A percentile compares a stretch with the other conserved stretches of the same genome.
phyloP scores from a whole-genome alignment of 2,113 vertebrate genomes.

The Anthoscopus minutus region DNA sequence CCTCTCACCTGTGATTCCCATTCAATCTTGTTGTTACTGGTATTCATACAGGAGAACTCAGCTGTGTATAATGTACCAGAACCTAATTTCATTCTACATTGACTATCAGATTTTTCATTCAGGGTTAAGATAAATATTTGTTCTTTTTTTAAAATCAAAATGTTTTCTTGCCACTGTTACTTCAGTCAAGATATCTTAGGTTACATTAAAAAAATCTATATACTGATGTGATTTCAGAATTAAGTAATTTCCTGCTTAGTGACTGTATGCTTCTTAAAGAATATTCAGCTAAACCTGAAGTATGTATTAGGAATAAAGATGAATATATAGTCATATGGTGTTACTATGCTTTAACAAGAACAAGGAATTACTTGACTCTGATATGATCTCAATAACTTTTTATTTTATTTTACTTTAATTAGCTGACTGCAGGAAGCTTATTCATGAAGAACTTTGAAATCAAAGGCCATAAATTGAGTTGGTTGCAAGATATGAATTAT shows the following conservation, averaged over 20 bases:
- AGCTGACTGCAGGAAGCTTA: not conserved
- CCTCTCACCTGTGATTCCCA: not conserved
- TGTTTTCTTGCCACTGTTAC: not conserved
- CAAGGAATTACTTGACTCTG: not conserved
- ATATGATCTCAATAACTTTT: not conserved
- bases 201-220: not conserved
- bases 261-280: not conserved
- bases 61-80: not conserved
- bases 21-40: not conserved
- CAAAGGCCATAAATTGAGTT: not conserved
- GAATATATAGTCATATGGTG: not conserved
- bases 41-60: not conserved
- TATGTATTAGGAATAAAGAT: not conserved
- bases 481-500: not conserved
- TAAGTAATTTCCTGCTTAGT: not conserved
- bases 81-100: not conserved
- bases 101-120: not conserved
- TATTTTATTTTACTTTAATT: conserved; percentile 17
- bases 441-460: not conserved
- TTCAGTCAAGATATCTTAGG: not conserved
- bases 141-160: not conserved
- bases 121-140: not conserved
- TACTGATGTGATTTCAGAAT: not conserved
- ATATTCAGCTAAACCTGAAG: not conserved
- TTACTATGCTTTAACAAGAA: not conserved